A percentile compares a stretch with the other conserved stretches of the same genome.
Conservation (phyloP, 2,113 vertebrate species). For the Aleadryas rufinucha region DNA sequence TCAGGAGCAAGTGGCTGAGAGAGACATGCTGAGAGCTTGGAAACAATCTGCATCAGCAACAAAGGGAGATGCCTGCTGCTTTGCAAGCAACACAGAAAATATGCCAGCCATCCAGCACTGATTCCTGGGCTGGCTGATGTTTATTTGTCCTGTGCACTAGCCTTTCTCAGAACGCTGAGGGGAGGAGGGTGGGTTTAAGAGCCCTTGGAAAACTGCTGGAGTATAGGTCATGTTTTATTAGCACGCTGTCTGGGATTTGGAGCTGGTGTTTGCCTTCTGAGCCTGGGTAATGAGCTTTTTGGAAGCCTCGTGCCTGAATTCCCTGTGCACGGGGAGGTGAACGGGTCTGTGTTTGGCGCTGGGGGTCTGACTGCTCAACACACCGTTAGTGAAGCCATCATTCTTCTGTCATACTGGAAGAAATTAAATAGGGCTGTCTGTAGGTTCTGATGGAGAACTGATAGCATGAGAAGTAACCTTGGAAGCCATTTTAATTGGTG, state of each 20-base stretch:
- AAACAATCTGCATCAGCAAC: conserved; percentile 26
- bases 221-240: not conserved
- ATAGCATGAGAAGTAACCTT: not conserved
- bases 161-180: not conserved
- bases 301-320: not conserved
- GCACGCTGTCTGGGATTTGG: not conserved
- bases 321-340: not conserved
- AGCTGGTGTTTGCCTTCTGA: not conserved
- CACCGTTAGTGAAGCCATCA: not conserved
- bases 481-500: not conserved
- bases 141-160: conserved; percentile 22
- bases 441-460: not conserved
- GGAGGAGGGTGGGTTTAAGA: not conserved
- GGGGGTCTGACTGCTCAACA: not conserved
- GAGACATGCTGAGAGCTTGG: conserved; percentile 31
- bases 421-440: not conserved
- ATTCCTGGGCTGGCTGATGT: not conserved
- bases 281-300: not conserved
- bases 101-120: conserved; percentile 1
- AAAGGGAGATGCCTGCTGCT: conserved; percentile 56
- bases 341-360: not conserved
- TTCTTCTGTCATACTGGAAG: not conserved
- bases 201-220: not conserved
- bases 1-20: conserved; percentile 57
- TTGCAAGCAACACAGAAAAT: conserved; percentile 29